phyloP scores from a whole-genome alignment of 2,113 vertebrate species.

The Dissostichus mawsoni region DNA sequence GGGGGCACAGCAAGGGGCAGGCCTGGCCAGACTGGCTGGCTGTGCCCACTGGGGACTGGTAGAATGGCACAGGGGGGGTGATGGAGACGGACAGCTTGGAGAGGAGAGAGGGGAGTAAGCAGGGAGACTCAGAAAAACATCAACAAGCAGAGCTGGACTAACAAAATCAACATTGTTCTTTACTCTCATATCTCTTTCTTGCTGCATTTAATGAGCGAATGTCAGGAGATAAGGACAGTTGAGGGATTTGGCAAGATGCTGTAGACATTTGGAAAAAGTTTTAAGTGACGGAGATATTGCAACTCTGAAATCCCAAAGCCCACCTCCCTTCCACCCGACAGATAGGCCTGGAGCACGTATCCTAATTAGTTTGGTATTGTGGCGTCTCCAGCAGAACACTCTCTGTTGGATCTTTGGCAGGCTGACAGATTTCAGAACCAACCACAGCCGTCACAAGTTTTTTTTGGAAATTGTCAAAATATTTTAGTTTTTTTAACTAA shows the following conservation, averaged over 20 bases:
- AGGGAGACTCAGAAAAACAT: constrained; percentile 27
- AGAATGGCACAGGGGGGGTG: constrained; percentile 72
- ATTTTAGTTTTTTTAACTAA: not conserved
- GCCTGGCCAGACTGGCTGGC: constrained; percentile 79
- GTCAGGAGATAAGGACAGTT: constrained; percentile 41
- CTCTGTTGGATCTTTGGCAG: constrained; percentile 41
- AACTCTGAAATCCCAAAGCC: constrained; percentile 29
- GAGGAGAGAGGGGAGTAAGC: constrained; percentile 43
- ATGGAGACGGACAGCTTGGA: constrained; percentile 55
- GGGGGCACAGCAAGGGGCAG: constrained; percentile 75
- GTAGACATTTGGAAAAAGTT: constrained; percentile 49
- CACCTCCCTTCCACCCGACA: constrained; percentile 45
- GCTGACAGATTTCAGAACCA: constrained; percentile 43
- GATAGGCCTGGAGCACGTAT: constrained; percentile 50
- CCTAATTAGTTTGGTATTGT: constrained; percentile 58
- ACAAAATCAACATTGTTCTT: constrained; percentile 38
- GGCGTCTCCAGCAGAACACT: constrained; percentile 40
- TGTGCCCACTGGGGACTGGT: constrained; percentile 79
- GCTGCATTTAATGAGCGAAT: constrained; percentile 20
- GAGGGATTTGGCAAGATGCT: constrained; percentile 49
- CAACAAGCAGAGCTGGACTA: constrained; percentile 2
- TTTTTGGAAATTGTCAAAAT: constrained; percentile 27
- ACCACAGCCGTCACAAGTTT: not conserved
- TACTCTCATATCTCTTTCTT: constrained; percentile 35
- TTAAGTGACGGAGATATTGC: constrained; percentile 47